Evolutionary conservation across 2,888 invertebrate genomes (phyloP), one percentile per base, ranked within the genome.

Genomic region (Saturnia pavonia): DNA sequence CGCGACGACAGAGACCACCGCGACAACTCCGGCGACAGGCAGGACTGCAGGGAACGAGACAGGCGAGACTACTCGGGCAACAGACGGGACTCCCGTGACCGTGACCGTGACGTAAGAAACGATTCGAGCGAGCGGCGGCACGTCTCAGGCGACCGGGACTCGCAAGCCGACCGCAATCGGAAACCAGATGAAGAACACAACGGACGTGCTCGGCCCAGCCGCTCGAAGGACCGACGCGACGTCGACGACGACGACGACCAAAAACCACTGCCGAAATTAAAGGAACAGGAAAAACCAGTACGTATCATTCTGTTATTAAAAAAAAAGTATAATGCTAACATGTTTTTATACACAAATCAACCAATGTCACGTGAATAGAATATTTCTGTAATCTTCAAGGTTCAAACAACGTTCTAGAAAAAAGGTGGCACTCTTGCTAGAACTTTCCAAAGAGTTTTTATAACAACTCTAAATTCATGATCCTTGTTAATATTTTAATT

Each of bases 211-310:
- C 80, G 88, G 1, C 83, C 74, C 51, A 89, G 90, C 73, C 88
- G 88, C 79, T 85, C 88, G 72, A 85, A 87, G 19, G 91, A 91
- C 75, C 79, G 88, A 7, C 78, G 75, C 74, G 88, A 88, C 71
- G 82, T 84, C n/a, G 72, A 75, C 25, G 90, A 86, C 9, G 72
- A 76, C 42, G 88, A 89, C 0, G 90, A 90, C 11, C 25, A 40
- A 1, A 87, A 82, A 73, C 85, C 89, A 78, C 94, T 97, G 96
- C 96, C 97, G 83, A 97, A 96, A 89, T 91, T 96, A 82, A 96
- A 95, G 85, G 96, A 96, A 87, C 95, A 96, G 77, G 95, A 96
- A 85, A 95, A 96, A 89, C 96, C 97, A 85, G 96, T 96, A 89
- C 91, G 95, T 91, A 66, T 67, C 25, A n/a, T 48, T 65, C 14